Percentiles rank a stretch among this genome's conserved stretches.
These are phyloP conservation scores for Drosophila nigromelanica DNA, from an alignment of 1,140 invertebrate genomes.

Conservation along the genomic window DNA sequence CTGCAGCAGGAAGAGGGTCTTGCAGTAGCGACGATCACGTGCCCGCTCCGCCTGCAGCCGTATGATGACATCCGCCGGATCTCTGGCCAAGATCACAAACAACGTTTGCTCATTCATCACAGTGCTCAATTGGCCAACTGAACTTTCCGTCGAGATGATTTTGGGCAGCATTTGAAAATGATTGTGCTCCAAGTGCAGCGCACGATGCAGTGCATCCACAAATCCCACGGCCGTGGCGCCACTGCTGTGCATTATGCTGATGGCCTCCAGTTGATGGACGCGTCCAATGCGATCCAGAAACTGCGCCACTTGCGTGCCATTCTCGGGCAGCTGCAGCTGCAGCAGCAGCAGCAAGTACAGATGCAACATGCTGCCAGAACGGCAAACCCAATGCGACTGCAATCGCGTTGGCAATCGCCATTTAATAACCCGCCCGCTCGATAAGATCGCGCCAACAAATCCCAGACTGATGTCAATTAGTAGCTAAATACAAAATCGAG, in stretches of 20 bases:
- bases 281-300: conserved; percentile 52
- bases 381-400: conserved; percentile 10
- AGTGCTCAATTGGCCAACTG: conserved; percentile 6
- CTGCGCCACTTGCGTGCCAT: conserved; percentile 22
- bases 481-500: conserved; percentile 1
- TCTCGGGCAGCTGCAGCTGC: neutral
- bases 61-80: conserved; percentile 46
- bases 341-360: conserved; percentile 21
- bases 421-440: conserved; percentile 1
- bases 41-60: conserved; percentile 34
- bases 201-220: conserved; percentile 34
- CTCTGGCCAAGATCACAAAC: conserved; percentile 56
- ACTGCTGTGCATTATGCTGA: conserved; percentile 45
- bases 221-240: conserved; percentile 23
- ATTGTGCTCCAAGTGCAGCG: conserved; percentile 24
- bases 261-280: conserved; percentile 26
- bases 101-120: conserved; percentile 35
- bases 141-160: conserved; percentile 36
- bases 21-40: conserved; percentile 49
- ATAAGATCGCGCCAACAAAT: conserved; percentile 51
- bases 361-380: conserved; percentile 35
- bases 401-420: neutral
- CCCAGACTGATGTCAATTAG: conserved; percentile 24
- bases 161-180: conserved; percentile 50
- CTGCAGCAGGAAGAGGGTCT: conserved; percentile 44